These are phyloP conservation scores for Phaonia tiefii DNA, from an alignment of 2,888 invertebrate species.

Conservation along the genomic window DNA sequence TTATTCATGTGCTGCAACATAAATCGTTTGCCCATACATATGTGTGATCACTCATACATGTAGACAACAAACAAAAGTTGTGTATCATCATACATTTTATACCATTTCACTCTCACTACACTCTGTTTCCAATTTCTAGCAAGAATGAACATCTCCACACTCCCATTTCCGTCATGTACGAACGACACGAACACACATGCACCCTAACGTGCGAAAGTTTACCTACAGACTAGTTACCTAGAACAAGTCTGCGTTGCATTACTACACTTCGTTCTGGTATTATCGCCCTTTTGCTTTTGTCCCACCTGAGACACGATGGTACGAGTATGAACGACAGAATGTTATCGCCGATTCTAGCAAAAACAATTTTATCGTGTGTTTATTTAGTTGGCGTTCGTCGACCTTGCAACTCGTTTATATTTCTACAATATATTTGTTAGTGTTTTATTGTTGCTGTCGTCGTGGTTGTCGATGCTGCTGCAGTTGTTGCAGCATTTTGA, in stretches of 20 bases:
- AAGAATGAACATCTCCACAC: not conserved
- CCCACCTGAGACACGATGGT: too few species aligned
- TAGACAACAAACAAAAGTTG: not conserved
- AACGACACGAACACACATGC: constrained; percentile 5
- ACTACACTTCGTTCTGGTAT: not conserved
- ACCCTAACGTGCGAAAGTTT: constrained; percentile 13
- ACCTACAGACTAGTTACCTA: constrained; percentile 9
- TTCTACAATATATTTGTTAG: constrained; percentile 51
- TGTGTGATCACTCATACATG: too few species aligned
- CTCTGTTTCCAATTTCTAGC: constrained; percentile 39
- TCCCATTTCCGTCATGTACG: not conserved
- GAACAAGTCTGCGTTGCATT: constrained; percentile 3
- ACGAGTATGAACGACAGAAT: not conserved
- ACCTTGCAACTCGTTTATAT: constrained; percentile 80
- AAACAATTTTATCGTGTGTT: constrained; percentile 44
- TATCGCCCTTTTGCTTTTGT: not conserved
- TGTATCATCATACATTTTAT: constrained; percentile 3
- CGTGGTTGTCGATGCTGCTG: constrained; percentile 28
- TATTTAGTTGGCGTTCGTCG: constrained; percentile 76
- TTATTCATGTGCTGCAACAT: not conserved
- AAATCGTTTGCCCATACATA: not conserved
- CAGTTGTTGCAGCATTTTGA: too few species aligned
- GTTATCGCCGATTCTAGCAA: constrained; percentile 2
- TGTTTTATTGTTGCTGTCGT: constrained; percentile 23
- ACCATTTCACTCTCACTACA: constrained; percentile 59